Base-by-base conservation (phyloP, 2,797 vertebrate species). In the Lacerta viridis region DNA sequence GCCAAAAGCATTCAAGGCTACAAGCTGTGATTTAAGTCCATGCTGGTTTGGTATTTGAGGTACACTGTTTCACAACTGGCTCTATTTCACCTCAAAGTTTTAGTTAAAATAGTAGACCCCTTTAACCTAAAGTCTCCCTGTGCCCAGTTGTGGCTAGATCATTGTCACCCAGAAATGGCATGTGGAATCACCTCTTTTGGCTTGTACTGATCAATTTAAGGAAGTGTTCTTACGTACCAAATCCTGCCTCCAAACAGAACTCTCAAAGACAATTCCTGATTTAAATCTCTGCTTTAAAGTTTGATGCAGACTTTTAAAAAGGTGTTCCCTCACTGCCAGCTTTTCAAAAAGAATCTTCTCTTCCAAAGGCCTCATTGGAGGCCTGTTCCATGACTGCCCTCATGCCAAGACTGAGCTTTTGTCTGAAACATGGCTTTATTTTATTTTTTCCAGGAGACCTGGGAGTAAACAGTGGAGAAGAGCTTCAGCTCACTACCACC, bases 401-500 rank as follows among this genome's bases (percentile, higher is more conserved):
- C 20, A 15, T 25, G 29, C 25, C 39, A n/a, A 27, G 10, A 23
- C 10, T 80, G 3, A 1, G 0, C 59, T 1, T 4, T 0, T 0
- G 0, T 25, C 87, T 95, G 78, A 96, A 0, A 0, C 66, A 1
- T 0, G 0, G 10, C 23, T 86, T 72, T 80, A 77, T 91, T 11
- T 55, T 55, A 55, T 55, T 55, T 55, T 82, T 93, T 95, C 23
- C 95, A 99, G 98, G 98, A 75, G 98, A 98, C 88, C 95, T 97
- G 9, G 98, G 97, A 7, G 96, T 97, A 18, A 98, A 96, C 97
- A 98, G 98, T 0, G 98, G 98, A 2, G 99, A 99, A 86, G 98
- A 99, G 94, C 97, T 98, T 64, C 98, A 99, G 95, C 97, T 99
- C 90, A 99, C 99, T 69, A 99, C 98, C 84, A 99, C 98, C 46